Conservation (phyloP, 2,797 vertebrate species). For the Clarias pachynema region DNA sequence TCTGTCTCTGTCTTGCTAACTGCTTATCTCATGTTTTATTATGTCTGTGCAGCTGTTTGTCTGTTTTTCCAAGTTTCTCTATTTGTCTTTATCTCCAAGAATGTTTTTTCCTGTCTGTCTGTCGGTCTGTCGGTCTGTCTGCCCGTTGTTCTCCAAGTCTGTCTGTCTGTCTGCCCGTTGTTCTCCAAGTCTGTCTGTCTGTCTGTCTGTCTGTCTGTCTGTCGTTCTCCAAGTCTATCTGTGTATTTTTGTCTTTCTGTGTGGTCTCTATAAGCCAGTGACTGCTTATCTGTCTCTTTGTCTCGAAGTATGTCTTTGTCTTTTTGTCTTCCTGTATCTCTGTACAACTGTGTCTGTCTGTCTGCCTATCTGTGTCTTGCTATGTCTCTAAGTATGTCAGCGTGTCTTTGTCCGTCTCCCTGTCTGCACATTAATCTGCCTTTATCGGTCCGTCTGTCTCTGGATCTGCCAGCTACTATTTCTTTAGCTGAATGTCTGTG, state of each 20-base stretch:
- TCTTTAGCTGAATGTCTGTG: background rate
- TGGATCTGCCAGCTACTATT: background rate
- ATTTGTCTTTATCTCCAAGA: background rate
- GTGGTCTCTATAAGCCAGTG: no score
- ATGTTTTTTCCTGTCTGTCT: background rate
- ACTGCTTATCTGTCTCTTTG: background rate
- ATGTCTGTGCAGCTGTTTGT: background rate
- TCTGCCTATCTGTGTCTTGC: background rate
- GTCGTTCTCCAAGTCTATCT: background rate
- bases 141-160: background rate
- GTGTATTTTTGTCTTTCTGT: no score
- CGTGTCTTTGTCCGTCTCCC: background rate
- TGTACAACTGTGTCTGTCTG: background rate
- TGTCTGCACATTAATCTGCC: background rate
- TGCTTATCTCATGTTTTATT: no score
- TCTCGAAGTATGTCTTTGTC: background rate
- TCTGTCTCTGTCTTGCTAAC: background rate
- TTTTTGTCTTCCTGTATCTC: constrained; percentile 1
- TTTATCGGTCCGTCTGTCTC: background rate
- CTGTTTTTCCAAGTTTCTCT: no score
- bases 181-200: background rate
- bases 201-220: background rate
- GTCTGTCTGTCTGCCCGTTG: background rate
- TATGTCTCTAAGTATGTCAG: background rate
- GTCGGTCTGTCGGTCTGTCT: background rate